Base-by-base conservation (phyloP, 2,113 vertebrate genomes). In the Telmatochromis sp. region DNA sequence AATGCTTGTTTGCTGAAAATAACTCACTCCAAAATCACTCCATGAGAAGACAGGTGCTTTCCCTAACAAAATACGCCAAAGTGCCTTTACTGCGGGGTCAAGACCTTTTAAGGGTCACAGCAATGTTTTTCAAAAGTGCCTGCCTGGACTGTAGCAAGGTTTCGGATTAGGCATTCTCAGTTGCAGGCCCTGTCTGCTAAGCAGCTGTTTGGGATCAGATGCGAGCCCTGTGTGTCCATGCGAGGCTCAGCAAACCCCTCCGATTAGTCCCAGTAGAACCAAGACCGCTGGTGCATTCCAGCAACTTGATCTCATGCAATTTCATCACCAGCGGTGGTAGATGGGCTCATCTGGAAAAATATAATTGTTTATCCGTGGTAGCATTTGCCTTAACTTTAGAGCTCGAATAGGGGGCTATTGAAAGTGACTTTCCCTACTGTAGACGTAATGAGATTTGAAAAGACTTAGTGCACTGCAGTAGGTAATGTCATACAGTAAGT, bases 121-220 rank as follows among this genome's bases (percentile, higher is more conserved):
- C 87, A 47, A 84, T 92, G 93, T 93, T 93, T 93, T 92, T 84
- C 63, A 78, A 87, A 86, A 40, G 82, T 87, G 84, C 88, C 85
- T 85, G 89, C 81, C 86, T 45, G 87, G 78, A 57, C 84, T 35
- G 73, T 82, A 85, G 82, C 81, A 6, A 28, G 58, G 58, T 21
- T 58, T 80, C 23, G 51, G 65, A 82, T n/a, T 42, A 82, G 90
- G 58, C 89, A 75, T 88, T 92, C 90, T 89, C 92, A 88, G 85
- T 88, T 84, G 91, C 87, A 58, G 83, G 78, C 85, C 55, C 79
- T 51, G 92, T 93, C 92, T 94, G 91, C 82, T 40, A 28, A 93
- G 92, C 95, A 95, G 95, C 94, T 95, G 95, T 93, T 93, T 85
- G 85, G 92, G 91, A 93, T 94, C 94, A 95, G 90, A 93, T 92